Evolutionary conservation across 2,113 vertebrate species (phyloP), one percentile per base, ranked within the genome.

Genomic region (Fregetta grallaria): DNA sequence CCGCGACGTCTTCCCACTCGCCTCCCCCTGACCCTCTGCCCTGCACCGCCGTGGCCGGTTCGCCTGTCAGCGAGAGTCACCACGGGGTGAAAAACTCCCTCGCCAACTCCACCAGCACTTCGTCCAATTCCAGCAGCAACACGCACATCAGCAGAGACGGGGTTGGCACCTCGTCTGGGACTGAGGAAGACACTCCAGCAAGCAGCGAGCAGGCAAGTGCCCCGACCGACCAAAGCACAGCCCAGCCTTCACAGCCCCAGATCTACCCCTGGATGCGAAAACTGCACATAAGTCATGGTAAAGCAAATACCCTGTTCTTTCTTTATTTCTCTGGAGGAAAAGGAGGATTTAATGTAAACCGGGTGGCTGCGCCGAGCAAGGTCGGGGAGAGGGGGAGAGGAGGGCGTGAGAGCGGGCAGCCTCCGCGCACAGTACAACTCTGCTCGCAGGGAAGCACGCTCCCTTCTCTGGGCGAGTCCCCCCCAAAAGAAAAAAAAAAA

Each of bases 201-300:
- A 98, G 98, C 98, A 99, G 99, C 98, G 98, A 99, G 97, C 99
- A 98, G 97, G 98, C 98, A 97, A 98, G 98, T 98, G 98, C 99
- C 94, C 99, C 99, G 98, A 99, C 97, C 96, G 98, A 98, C 97
- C 98, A 98, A 97, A 99, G 98, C 97, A 98, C 98, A 97, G 98
- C 97, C 95, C 99, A 99, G 96, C 98, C 98, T 45, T 72, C 98
- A 67, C 99, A 99, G 85, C 99, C 99, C 95, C 99, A 99, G 98
- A 99, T 99, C 98, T 99, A 99, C 95, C 99, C 99, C 53, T 99
- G 99, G 99, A 99, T 99, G 99, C 98, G 99, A 97, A 99, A 99
- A 98, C 99, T 99, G 94, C 99, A 99, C 96, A 99, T 99, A 99
- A 99, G 98, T 98, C 99, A 99, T 97, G 99, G 99, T 99, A 99